Base-by-base conservation (phyloP, 2,888 invertebrate genomes). In the Meta bourneti region DNA sequence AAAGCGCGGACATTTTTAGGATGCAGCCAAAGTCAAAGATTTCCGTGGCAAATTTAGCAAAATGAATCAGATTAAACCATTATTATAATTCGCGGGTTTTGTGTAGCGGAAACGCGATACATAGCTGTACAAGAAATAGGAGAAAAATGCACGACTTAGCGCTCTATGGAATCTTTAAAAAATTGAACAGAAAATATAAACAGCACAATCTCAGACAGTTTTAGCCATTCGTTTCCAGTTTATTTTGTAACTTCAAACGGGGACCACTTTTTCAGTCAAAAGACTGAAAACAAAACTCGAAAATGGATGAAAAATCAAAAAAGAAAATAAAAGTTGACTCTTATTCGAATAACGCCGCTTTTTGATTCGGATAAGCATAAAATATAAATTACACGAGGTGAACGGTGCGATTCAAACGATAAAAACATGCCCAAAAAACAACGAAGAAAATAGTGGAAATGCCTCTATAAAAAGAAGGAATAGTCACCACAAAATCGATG, bases 11-110 rank as follows among this genome's bases (percentile, higher is more conserved):
- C 86, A 91, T 87, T 87, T 61, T 88, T 91, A 91, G 91, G 34
- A 83, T 87, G 86, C 91, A 91, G 85, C 77, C 81, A 82, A 91
- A 81, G 86, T 86, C 74, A 86, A 91, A 83, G 87, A 86, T 87
- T 91, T 91, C 91, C 91, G 91, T 91, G 91, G 91, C 91, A 87
- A 91, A 91, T 87, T 91, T 91, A 91, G 91, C 91, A 91, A 91
- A 87, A 83, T 75, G 82, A 91, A 77, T 91, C 77, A 91, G 87
- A 86, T 82, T 87, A 78, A 91, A 61, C 61, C 82, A 80, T 86
- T 51, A 90, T 61, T 69, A 87, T 83, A 87, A 91, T 78, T 87
- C 86, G 87, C 83, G 81, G 75, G 61, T 61, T 77, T 79, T 91
- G 83, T 83, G 75, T 91, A 88, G 87, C 61, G 78, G 86, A 91